Percentiles rank a stretch among this genome's conserved stretches.
Evolutionary conservation across 2,797 vertebrate species (phyloP).

Genomic region (Melanotaenia trifasciata): DNA sequence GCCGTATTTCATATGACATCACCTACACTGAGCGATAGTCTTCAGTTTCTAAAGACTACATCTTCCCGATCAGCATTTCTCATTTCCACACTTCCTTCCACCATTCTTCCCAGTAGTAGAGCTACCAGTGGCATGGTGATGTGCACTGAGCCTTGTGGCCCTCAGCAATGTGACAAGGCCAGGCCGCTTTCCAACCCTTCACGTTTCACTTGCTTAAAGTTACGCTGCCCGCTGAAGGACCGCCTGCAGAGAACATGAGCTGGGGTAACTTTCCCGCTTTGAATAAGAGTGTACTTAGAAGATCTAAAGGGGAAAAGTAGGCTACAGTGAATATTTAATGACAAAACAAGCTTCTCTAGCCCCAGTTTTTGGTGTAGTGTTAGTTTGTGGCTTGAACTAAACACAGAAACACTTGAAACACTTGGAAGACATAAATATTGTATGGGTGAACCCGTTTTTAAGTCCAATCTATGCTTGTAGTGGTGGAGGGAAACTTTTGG

Average conservation of each 20-base stretch:
- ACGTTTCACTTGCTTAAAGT: constrained; percentile 33
- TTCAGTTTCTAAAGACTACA: constrained; percentile 20
- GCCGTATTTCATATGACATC: constrained; percentile 61
- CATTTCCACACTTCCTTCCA: constrained; percentile 12
- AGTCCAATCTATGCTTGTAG: neutral
- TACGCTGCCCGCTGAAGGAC: constrained; percentile 31
- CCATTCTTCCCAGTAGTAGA: constrained; percentile 5
- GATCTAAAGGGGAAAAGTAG: constrained; percentile 47
- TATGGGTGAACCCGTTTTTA: constrained; percentile 19
- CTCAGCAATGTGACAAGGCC: constrained; percentile 21
- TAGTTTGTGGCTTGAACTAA: constrained; percentile 37
- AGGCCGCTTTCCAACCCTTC: constrained; percentile 29
- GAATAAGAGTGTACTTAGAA: constrained; percentile 27
- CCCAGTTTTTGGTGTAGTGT: constrained; percentile 27
- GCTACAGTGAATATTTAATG: constrained; percentile 66
- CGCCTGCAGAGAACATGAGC: constrained; percentile 29
- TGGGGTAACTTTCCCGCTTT: constrained; percentile 41
- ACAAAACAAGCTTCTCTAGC: constrained; percentile 44
- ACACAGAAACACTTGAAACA: constrained; percentile 49
- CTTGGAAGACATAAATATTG: constrained; percentile 55
- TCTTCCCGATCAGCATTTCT: constrained; percentile 9
- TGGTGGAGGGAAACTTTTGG: neutral
- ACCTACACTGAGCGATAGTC: constrained; percentile 32
- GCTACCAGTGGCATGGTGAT: constrained; percentile 1
- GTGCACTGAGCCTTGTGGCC: constrained; percentile 11